Percentiles rank a stretch among this genome's conserved stretches.
phyloP scores from a whole-genome alignment of 2,113 vertebrate genomes.

The rat (Rattus norvegicus) region DNA sequence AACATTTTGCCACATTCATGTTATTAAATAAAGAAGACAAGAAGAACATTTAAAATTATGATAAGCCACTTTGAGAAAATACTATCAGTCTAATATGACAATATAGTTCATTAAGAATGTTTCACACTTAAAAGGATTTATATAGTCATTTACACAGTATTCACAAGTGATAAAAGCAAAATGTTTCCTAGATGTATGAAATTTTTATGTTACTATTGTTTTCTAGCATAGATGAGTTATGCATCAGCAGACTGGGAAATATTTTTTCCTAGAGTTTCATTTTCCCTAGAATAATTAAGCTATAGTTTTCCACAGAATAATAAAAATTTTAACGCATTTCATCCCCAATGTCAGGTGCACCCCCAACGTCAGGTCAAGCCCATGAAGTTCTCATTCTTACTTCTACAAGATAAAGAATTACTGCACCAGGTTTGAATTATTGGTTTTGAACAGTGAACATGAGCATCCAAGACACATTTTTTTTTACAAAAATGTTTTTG shows the following conservation, averaged over 20 bases:
- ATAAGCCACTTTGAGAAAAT: not conserved
- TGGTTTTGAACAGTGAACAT: too few relatives aligned
- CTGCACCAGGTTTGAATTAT: too few relatives aligned
- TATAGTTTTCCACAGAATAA: not conserved
- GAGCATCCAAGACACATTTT: not conserved
- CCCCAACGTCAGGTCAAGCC: not conserved
- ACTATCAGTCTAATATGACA: not conserved
- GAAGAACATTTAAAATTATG: not conserved
- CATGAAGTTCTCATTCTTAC: not conserved
- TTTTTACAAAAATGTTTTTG: not conserved
- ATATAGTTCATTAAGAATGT: not conserved
- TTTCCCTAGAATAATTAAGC: not conserved
- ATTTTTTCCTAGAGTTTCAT: not conserved
- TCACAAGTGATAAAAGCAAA: not conserved
- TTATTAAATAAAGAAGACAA: not conserved
- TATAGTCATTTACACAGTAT: not conserved
- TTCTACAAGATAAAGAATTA: not conserved
- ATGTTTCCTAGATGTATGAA: not conserved
- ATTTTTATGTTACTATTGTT: not conserved
- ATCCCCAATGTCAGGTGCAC: not conserved
- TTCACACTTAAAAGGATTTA: not conserved
- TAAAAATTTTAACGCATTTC: not conserved
- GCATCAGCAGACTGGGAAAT: not conserved
- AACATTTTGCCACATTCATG: not conserved
- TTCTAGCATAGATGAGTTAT: not conserved